A percentile compares a stretch with the other conserved stretches of the same genome.
Evolutionary conservation across 2,113 vertebrate species (phyloP).

Genomic region (Silurus glanis): DNA sequence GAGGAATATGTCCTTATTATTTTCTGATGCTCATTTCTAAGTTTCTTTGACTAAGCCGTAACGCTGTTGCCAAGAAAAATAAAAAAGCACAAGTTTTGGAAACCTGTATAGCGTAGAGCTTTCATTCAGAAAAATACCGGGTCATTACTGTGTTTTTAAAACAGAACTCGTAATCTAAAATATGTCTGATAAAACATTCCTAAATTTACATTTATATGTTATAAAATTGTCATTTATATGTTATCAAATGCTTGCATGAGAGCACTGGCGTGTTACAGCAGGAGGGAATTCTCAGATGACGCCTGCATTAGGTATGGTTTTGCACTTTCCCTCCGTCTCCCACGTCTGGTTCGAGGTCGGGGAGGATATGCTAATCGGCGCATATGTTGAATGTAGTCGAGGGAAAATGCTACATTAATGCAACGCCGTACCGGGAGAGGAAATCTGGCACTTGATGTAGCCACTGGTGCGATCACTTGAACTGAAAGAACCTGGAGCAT

Average conservation of each 20-base stretch:
- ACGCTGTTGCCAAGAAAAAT: too few relatives aligned
- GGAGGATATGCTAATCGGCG: neutral
- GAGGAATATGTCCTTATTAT: too few relatives aligned
- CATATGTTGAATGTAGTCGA: neutral
- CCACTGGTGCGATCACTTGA: neutral
- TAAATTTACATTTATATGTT: too few relatives aligned
- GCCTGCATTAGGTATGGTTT: neutral
- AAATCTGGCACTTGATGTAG: neutral
- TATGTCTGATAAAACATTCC: neutral
- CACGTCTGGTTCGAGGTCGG: neutral
- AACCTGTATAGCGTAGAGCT: too few relatives aligned
- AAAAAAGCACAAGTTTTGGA: too few relatives aligned
- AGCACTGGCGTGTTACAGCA: neutral
- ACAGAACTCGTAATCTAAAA: neutral
- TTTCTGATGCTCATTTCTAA: too few relatives aligned
- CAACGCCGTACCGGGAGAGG: neutral
- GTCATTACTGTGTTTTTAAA: neutral
- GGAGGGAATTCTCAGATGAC: neutral
- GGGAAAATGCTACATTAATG: slow-evolving; percentile 1
- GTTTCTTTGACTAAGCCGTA: too few relatives aligned
- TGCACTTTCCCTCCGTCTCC: neutral
- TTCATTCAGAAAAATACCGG: too few relatives aligned
- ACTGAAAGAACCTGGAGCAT: neutral
- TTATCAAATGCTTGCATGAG: neutral
- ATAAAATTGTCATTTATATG: too few relatives aligned